A percentile compares a stretch with the other conserved stretches of the same genome.
Evolutionary conservation across 2,113 vertebrate species (phyloP).

Genomic region (Paratilapia polleni): DNA sequence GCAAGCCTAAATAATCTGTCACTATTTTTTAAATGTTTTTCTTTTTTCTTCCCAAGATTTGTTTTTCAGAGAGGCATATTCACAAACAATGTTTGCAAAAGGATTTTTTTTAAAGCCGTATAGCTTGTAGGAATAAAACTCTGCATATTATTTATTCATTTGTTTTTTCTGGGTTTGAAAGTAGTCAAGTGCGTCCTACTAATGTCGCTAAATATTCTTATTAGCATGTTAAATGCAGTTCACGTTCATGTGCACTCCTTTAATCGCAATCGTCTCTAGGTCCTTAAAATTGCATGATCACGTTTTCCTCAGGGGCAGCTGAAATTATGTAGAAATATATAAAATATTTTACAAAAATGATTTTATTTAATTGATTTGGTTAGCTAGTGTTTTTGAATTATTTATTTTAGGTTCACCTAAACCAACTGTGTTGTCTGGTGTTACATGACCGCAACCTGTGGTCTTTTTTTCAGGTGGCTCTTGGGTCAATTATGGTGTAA

Average conservation of each 20-base stretch:
- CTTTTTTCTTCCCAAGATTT: too few relatives aligned
- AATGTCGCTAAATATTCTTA: neutral
- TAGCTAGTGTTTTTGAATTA: neutral
- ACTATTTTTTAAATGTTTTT: too few relatives aligned
- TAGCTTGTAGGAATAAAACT: neutral
- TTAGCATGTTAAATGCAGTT: neutral
- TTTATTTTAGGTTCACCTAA: neutral
- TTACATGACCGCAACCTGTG: neutral
- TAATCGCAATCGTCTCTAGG: neutral
- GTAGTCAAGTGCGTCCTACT: neutral
- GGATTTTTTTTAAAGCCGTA: too few relatives aligned
- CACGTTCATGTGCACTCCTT: neutral
- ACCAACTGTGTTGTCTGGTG: neutral
- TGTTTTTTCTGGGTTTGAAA: neutral
- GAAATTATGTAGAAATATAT: neutral
- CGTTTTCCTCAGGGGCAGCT: neutral
- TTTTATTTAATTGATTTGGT: neutral
- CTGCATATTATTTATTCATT: neutral
- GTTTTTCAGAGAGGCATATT: too few relatives aligned
- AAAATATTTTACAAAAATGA: neutral
- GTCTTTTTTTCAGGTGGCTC: neutral
- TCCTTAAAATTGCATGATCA: neutral
- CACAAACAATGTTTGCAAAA: neutral
- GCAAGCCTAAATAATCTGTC: too few relatives aligned
- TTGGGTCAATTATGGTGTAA: neutral